phyloP scores from a whole-genome alignment of 1,140 invertebrate species.

The Tribolium madens region DNA sequence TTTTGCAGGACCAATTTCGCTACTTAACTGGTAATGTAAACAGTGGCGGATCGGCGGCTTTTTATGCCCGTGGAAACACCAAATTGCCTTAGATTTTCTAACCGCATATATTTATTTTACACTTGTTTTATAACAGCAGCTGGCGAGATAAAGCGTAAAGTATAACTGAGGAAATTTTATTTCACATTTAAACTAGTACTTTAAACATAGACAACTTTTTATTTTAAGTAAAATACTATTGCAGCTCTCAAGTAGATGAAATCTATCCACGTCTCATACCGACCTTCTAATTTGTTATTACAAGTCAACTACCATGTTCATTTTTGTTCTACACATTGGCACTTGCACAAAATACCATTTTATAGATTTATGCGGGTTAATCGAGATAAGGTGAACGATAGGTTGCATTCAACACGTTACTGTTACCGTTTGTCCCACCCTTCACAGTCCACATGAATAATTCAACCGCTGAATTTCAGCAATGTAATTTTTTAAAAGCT shows the following conservation, averaged over 20 bases:
- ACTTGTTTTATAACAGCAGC: slow-evolving; percentile 21
- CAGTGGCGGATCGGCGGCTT: slow-evolving; percentile 13
- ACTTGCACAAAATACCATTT: not conserved
- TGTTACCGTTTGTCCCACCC: slow-evolving; percentile 20
- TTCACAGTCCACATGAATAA: slow-evolving; percentile 41
- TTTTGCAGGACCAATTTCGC: slow-evolving; percentile 28
- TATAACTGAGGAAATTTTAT: slow-evolving; percentile 15
- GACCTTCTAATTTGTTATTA: not conserved
- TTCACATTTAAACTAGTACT: slow-evolving; percentile 8
- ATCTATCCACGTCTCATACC: not conserved
- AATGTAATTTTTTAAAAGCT: slow-evolving; percentile 44
- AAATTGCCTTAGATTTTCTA: slow-evolving; percentile 36
- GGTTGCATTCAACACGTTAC: slow-evolving; percentile 29
- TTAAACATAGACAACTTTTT: slow-evolving; percentile 10
- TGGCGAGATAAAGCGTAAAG: slow-evolving; percentile 5
- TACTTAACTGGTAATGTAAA: slow-evolving; percentile 21
- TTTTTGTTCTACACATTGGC: not conserved
- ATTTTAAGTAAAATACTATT: slow-evolving; percentile 1
- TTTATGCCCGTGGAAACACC: slow-evolving; percentile 19
- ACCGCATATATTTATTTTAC: slow-evolving; percentile 34
- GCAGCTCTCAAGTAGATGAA: slow-evolving; percentile 9
- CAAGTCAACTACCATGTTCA: not conserved
- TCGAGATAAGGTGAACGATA: slow-evolving; percentile 24
- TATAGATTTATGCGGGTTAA: slow-evolving; percentile 23
- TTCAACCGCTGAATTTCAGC: slow-evolving; percentile 38